These are phyloP conservation scores for Parochlus steinenii DNA, from an alignment of 2,888 invertebrate species.

Conservation along the genomic window DNA sequence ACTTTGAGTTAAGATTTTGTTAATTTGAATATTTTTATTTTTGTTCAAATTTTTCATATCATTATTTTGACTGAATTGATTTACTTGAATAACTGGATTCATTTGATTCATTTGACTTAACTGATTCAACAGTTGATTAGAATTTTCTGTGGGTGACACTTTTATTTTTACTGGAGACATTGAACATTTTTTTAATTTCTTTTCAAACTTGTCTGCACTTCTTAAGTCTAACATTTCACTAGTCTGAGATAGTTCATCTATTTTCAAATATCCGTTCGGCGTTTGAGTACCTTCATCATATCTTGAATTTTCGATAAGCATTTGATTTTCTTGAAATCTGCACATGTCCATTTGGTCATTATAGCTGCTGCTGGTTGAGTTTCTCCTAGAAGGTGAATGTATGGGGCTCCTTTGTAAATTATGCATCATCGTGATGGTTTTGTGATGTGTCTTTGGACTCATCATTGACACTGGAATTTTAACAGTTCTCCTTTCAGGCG, in stretches of 20 bases:
- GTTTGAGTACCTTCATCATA: conserved; percentile 3
- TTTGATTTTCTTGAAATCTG: conserved; percentile 2
- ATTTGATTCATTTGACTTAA: no score
- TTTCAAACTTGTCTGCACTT: no score
- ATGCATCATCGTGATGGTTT: conserved; percentile 49
- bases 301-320: neutral
- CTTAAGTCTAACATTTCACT: neutral
- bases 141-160: no score
- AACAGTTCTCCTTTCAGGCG: neutral
- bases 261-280: conserved; percentile 1
- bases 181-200: no score
- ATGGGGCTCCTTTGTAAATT: conserved; percentile 48
- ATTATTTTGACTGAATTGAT: no score
- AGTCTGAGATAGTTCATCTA: conserved; percentile 5
- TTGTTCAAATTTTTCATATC: no score
- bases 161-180: no score
- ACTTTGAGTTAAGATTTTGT: no score
- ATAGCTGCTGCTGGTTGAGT: conserved; percentile 5
- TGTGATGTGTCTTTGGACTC: conserved; percentile 35
- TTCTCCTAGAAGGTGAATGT: conserved; percentile 32
- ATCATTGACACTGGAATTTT: conserved; percentile 16
- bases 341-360: conserved; percentile 4
- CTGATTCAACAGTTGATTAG: no score
- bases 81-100: no score
- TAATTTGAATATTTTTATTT: no score